Evolutionary conservation across 2,797 vertebrate species (phyloP), one percentile per base, ranked within the genome.

Genomic region (Mastacembelus armatus): DNA sequence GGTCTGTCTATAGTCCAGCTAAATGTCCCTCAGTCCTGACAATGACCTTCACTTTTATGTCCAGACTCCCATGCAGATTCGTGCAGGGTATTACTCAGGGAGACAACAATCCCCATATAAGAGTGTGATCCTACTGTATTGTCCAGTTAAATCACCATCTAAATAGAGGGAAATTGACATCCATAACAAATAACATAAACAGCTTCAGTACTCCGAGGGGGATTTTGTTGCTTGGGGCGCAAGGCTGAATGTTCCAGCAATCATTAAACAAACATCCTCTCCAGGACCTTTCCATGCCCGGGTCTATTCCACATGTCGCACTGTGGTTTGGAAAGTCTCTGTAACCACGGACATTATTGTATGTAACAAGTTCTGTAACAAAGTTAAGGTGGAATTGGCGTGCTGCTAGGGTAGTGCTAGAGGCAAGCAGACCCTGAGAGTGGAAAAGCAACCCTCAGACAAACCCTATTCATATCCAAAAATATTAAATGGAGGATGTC

Each of bases 181-280:
- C 82, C 66, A 87, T 86, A 91, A 90, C 85, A 89, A 90, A 92
- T 85, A 91, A 89, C 82, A 89, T 88, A 90, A 90, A 87, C 82
- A 84, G 68, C 75, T 80, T 78, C 78, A 70, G 69, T 57, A 73
- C 76, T 74, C 78, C 39, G 33, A 82, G 71, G 82, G 84, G 80
- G 77, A 84, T 89, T 90, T 83, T 79, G 77, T 90, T 89, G 85
- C 91, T 84, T 43, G 29, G 83, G 60, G 69, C 58, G 59, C 66
- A 16, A 68, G 78, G 74, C 71, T 81, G 76, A 85, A 86, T 78
- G 84, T 72, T 90, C 85, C 84, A 89, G 85, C 86, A 91, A 88
- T 91, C 89, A 84, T 89, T 88, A 91, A 90, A 85, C 87, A 91
- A 91, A 92, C 89, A 91, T 90, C 92, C 90, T 91, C 83, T 81